Base-by-base conservation (phyloP, 2,888 invertebrate species). In the Morpho achilles region DNA sequence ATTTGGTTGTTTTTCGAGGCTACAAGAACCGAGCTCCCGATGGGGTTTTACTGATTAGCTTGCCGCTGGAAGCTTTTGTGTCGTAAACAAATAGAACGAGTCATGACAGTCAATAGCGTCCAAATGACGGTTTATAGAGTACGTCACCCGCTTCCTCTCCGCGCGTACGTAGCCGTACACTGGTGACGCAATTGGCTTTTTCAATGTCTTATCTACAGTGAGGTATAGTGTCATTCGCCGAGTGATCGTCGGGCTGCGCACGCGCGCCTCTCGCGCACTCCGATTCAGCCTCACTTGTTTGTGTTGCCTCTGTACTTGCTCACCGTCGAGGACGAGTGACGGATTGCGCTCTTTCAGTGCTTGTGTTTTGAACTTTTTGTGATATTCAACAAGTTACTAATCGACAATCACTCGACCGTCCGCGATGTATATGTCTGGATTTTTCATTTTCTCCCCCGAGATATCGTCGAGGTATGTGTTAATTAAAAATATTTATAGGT, bases 101-200 rank as follows among this genome's bases (percentile, higher is more conserved):
- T 80, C 79, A 80, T 79, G 80, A 74, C 74, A 72, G 75, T 74
- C 75, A 75, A 75, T 72, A 80, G 72, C 80, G 80, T 79, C 79
- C 74, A 81, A 82, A 81, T 87, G 88, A 88, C 87, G 87, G 84
- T 71, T 77, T 69, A 67, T 61, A 64, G 69, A 66, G 77, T 78
- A 88, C 89, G 89, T 88, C 88, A 88, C 78, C 74, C 79, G 85
- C 74, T 87, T 86, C 87, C 85, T 87, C 84, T 82, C 82, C 70
- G 77, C 80, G 76, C 83, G 87, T 88, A 87, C 84, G 88, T 87
- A 85, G 88, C 79, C 76, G 86, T 82, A 85, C 82, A 67, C 72
- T 71, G 74, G 85, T 88, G 89, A 89, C 89, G 89, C 89, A 89
- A 88, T 87, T 87, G 87, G 86, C 85, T 87, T 88, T 89, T 89